Conservation (phyloP, 1,140 invertebrate species). For the Harpegnathos saltator region DNA sequence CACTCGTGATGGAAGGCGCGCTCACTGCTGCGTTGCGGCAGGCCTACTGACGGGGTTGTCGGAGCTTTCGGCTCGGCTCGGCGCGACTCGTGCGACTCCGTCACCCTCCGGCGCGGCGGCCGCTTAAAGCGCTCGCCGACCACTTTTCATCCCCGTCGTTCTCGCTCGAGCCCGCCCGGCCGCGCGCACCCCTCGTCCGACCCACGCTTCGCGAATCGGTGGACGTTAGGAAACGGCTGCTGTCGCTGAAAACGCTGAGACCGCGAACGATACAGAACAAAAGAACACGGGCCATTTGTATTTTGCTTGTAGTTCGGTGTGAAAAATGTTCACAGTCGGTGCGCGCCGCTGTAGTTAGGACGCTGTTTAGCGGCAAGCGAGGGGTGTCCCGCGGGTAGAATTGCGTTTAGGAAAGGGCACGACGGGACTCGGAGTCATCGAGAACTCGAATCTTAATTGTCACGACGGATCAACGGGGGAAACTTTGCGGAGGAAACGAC, state of each 20-base stretch:
- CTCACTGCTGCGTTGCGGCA: constrained; percentile 82
- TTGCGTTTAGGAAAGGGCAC: no score
- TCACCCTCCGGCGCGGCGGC: constrained; percentile 69
- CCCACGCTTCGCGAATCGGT: constrained; percentile 53
- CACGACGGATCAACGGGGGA: no score
- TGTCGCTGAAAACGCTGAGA: constrained; percentile 40
- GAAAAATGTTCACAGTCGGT: constrained; percentile 6
- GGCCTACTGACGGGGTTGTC: constrained; percentile 78
- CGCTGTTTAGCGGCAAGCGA: neutral
- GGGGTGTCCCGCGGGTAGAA: neutral
- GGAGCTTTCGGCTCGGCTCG: constrained; percentile 74
- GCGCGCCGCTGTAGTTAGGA: no score
- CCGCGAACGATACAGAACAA: constrained; percentile 37
- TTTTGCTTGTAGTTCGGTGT: constrained; percentile 34
- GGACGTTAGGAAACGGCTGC: constrained; percentile 67
- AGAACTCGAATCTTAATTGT: no score
- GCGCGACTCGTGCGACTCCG: constrained; percentile 73
- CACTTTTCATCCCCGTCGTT: constrained; percentile 77
- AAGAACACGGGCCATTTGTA: constrained; percentile 30
- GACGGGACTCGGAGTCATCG: no score
- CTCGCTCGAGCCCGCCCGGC: constrained; percentile 46
- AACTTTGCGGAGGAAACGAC: no score
- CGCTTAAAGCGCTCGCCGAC: constrained; percentile 78
- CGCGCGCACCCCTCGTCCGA: constrained; percentile 45
- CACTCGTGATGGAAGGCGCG: constrained; percentile 68